phyloP scores from a whole-genome alignment of 2,888 invertebrate species.

The Drosophila putrida region DNA sequence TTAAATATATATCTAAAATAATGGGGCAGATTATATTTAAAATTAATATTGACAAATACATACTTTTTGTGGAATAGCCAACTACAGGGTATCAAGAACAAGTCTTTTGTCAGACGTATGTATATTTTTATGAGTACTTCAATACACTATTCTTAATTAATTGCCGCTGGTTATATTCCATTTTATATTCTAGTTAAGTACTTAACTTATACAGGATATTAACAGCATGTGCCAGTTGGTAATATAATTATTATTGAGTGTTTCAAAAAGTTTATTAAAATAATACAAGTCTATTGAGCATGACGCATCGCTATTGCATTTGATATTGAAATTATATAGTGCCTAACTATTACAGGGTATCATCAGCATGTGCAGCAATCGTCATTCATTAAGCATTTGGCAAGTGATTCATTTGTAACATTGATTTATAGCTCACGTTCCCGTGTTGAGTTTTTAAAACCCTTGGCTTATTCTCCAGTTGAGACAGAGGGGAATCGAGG shows the following conservation, averaged over 20 bases:
- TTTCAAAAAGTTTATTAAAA: not conserved
- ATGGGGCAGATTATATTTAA: no score
- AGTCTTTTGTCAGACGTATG: not conserved
- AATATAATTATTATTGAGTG: not conserved
- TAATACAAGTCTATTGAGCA: not conserved
- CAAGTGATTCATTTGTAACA: conserved; percentile 68
- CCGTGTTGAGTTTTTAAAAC: conserved; percentile 30
- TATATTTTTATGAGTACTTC: not conserved
- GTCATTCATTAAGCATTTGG: conserved; percentile 67
- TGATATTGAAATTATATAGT: not conserved
- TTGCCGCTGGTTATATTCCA: not conserved
- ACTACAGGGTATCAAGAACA: not conserved
- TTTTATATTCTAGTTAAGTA: not conserved
- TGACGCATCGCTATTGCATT: conserved; percentile 3
- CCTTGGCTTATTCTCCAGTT: not conserved
- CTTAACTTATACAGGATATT: not conserved
- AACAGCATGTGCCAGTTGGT: not conserved
- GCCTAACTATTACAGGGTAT: conserved; percentile 22
- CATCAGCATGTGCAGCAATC: conserved; percentile 26
- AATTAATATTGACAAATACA: no score
- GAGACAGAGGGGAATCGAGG: not conserved
- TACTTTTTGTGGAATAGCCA: not conserved
- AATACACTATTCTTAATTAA: not conserved
- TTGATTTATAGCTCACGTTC: conserved; percentile 70
- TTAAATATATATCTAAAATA: no score